Conservation (phyloP, 2,113 vertebrate genomes). For the Phaetusa simplex region DNA sequence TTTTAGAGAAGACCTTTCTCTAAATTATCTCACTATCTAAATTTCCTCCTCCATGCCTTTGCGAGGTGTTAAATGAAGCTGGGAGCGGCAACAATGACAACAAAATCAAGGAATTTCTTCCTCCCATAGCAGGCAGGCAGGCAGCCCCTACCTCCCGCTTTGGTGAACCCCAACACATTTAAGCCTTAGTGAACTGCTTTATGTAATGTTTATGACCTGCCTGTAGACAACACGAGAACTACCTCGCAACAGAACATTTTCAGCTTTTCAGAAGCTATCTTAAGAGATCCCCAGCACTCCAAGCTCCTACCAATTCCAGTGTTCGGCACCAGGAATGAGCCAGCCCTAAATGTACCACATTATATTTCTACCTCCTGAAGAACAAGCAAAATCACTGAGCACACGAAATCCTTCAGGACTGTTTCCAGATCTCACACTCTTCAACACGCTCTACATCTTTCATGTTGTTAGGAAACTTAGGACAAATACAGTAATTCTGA, state of each 20-base stretch:
- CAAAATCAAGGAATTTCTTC: background rate
- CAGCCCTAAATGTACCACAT: background rate
- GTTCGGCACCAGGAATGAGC: background rate
- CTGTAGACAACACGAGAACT: background rate
- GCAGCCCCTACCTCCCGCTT: background rate
- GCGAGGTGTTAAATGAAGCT: background rate
- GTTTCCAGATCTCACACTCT: background rate
- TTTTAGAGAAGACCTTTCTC: background rate
- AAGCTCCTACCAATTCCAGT: too few species aligned
- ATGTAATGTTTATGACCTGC: background rate
- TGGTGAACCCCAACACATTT: rapidly evolving
- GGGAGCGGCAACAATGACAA: rapidly evolving
- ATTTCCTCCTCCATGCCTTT: background rate
- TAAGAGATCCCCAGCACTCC: background rate
- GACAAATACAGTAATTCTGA: constrained; percentile 30
- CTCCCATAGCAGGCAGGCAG: background rate
- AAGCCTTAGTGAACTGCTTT: background rate
- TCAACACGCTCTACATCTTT: background rate
- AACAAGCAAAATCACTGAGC: background rate
- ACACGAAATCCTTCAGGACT: background rate
- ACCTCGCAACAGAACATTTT: background rate
- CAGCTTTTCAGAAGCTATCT: background rate
- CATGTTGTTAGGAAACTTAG: constrained; percentile 24
- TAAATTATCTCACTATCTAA: background rate
- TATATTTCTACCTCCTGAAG: background rate